Evolutionary conservation across 1,140 invertebrate species (phyloP).

Genomic region (Trissolcus basalis): DNA sequence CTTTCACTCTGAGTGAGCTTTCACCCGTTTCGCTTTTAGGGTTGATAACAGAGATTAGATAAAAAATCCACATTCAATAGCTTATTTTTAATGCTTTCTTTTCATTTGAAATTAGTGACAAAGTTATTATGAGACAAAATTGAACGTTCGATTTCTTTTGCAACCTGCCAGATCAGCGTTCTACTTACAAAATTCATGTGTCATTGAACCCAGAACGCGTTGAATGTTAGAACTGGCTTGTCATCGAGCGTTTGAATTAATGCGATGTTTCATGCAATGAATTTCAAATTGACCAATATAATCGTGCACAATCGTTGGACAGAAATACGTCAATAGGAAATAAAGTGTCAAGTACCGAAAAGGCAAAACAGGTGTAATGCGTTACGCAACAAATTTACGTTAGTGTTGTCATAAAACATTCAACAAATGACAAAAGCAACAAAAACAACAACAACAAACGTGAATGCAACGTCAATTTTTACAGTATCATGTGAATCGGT

Average conservation of each 20-base stretch:
- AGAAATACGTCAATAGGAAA: not conserved
- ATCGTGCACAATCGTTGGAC: conserved; percentile 8
- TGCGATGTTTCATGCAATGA: conserved; percentile 10
- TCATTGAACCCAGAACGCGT: conserved; percentile 27
- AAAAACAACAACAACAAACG: conserved; percentile 52
- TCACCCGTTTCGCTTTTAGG: conserved; percentile 19
- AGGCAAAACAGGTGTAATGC: not conserved
- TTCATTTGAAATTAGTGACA: too few relatives aligned
- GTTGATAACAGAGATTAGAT: not conserved
- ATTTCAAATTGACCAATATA: conserved; percentile 31
- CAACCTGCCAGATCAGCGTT: conserved; percentile 9
- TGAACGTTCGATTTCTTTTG: not conserved
- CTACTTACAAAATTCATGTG: conserved; percentile 30
- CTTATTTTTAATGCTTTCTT: too few relatives aligned
- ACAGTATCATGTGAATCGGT: conserved; percentile 56
- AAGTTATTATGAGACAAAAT: too few relatives aligned
- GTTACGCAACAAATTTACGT: conserved; percentile 9
- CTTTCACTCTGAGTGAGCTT: conserved; percentile 32
- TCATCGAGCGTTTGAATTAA: conserved; percentile 41
- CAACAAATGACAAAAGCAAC: not conserved
- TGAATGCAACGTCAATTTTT: conserved; percentile 55
- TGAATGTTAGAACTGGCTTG: conserved; percentile 38
- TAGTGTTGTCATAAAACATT: conserved; percentile 17
- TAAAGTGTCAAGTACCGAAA: not conserved
- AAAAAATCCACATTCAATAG: too few relatives aligned